These are phyloP conservation scores for Trichomalopsis sarcophagae DNA, from an alignment of 1,140 invertebrate species.

Conservation along the genomic window DNA sequence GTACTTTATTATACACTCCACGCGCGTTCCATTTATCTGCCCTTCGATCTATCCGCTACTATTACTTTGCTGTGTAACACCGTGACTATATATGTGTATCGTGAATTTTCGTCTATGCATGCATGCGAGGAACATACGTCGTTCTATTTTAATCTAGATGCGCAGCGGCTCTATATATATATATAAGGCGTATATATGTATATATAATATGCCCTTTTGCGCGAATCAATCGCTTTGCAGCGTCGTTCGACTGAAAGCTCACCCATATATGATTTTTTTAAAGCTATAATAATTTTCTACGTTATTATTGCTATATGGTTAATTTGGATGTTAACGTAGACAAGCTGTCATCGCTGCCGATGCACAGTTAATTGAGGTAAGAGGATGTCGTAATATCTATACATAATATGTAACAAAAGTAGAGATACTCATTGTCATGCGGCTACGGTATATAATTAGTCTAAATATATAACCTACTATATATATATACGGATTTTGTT, in stretches of 20 bases:
- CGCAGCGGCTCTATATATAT: not conserved
- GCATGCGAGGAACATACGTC: not conserved
- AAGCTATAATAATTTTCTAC: too few species aligned
- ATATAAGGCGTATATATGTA: not conserved
- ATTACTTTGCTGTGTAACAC: not conserved
- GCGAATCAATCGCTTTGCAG: not conserved
- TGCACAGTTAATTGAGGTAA: slow-evolving; percentile 37
- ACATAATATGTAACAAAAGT: slow-evolving; percentile 26
- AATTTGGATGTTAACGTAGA: too few species aligned
- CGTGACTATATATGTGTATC: not conserved
- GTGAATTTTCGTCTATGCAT: not conserved
- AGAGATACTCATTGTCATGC: slow-evolving; percentile 43
- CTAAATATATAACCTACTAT: slow-evolving; percentile 43
- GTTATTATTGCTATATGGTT: too few species aligned
- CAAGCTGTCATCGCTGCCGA: not conserved
- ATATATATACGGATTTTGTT: slow-evolving; percentile 30
- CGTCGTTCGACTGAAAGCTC: not conserved
- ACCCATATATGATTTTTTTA: too few species aligned
- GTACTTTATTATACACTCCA: not conserved
- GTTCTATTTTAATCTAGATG: slow-evolving; percentile 1
- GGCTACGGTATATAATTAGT: slow-evolving; percentile 38
- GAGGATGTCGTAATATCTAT: slow-evolving; percentile 31
- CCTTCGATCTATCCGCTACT: not conserved
- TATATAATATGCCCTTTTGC: not conserved
- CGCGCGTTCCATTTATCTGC: not conserved